Evolutionary conservation across 64 coral and sea anemone species (phyloP).

Genomic region (Dendrophyllia cribrosa): DNA sequence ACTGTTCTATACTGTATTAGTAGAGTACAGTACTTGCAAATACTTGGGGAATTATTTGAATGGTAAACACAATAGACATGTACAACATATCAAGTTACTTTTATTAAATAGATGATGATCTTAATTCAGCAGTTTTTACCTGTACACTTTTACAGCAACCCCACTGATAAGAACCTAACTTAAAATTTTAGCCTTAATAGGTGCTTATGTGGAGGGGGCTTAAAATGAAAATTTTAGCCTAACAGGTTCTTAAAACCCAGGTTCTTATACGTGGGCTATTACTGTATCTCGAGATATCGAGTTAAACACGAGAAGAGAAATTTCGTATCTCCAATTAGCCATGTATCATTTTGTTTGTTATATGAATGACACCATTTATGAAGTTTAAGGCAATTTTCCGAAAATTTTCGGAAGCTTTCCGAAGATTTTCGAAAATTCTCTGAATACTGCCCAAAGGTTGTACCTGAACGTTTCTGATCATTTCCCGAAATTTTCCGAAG

Average conservation of each 20-base stretch:
- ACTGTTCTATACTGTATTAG: neutral
- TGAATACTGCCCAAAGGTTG: too few species aligned
- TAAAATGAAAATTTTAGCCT: slow-evolving; percentile 25
- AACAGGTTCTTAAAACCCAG: slow-evolving; percentile 2
- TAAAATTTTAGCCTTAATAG: slow-evolving; percentile 26
- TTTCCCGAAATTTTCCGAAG: too few species aligned
- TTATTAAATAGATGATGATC: slow-evolving; percentile 43
- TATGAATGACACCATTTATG: too few species aligned
- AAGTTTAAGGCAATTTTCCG: too few species aligned
- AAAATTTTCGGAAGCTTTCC: too few species aligned
- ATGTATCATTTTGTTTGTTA: too few species aligned
- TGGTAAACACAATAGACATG: neutral
- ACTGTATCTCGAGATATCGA: too few species aligned
- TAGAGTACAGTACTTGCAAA: neutral
- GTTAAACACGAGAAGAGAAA: too few species aligned
- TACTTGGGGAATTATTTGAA: slow-evolving; percentile 43
- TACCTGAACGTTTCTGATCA: too few species aligned
- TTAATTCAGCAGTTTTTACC: slow-evolving; percentile 23
- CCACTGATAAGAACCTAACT: slow-evolving; percentile 23
- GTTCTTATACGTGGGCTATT: neutral
- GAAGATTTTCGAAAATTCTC: too few species aligned
- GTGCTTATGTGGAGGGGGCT: slow-evolving; percentile 2
- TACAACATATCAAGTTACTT: slow-evolving; percentile 42
- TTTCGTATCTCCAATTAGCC: too few species aligned
- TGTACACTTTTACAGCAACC: slow-evolving; percentile 40